Evolutionary conservation across 1,140 invertebrate species (phyloP).

Genomic region (Tetramorium alpestre): DNA sequence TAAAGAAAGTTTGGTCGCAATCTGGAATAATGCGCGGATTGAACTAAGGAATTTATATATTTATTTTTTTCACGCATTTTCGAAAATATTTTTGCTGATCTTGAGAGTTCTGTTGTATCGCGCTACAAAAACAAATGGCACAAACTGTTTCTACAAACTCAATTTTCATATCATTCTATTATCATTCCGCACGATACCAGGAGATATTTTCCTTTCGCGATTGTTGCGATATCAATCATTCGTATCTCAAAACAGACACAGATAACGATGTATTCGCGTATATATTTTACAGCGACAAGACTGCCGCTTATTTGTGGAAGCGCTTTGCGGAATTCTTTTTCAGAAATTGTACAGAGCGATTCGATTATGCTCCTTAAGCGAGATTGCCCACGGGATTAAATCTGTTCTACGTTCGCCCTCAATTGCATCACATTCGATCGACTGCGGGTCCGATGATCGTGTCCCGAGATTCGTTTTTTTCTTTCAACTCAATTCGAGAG

Average conservation of each 20-base stretch:
- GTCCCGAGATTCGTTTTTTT: constrained; percentile 1
- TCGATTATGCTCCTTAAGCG: neutral
- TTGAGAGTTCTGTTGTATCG: neutral
- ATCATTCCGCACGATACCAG: neutral
- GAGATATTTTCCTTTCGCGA: neutral
- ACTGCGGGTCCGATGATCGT: neutral
- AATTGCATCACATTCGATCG: neutral
- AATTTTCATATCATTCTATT: constrained; percentile 4
- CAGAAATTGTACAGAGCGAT: neutral
- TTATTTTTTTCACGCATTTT: neutral
- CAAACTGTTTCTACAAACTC: constrained; percentile 8
- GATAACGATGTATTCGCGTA: neutral
- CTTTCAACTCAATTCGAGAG: neutral
- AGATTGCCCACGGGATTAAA: constrained; percentile 6
- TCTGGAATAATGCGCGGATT: neutral
- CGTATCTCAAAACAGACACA: neutral
- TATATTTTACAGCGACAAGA: neutral
- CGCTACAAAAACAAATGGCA: neutral
- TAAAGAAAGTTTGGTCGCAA: neutral
- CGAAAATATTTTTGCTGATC: neutral
- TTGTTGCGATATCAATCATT: neutral
- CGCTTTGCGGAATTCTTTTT: neutral
- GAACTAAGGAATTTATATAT: neutral
- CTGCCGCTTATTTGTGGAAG: neutral
- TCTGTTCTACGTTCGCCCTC: neutral